Conservation (phyloP, 2,797 vertebrate species). For the Artibeus jamaicensis region DNA sequence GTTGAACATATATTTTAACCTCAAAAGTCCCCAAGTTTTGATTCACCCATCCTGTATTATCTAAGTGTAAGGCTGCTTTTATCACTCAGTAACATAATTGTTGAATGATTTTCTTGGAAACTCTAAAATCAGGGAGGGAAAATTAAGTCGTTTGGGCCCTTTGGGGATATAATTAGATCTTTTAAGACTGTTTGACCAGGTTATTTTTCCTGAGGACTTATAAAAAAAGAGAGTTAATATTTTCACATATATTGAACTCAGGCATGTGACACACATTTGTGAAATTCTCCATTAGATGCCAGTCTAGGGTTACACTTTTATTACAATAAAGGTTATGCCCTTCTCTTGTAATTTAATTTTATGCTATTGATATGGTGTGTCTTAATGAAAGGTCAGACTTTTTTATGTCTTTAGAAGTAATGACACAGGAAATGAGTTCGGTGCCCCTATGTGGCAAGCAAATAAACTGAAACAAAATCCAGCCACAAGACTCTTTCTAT, state of each 20-base stretch:
- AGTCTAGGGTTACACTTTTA: constrained; percentile 72
- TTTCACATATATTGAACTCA: constrained; percentile 76
- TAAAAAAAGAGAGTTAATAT: constrained; percentile 52
- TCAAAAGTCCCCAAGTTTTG: constrained; percentile 19
- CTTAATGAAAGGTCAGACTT: constrained; percentile 78
- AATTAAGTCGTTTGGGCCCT: constrained; percentile 67
- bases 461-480: constrained; percentile 68
- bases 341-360: constrained; percentile 78
- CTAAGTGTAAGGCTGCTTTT: constrained; percentile 77
- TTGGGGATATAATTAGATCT: constrained; percentile 80
- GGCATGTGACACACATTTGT: constrained; percentile 71
- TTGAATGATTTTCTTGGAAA: constrained; percentile 76
- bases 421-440: constrained; percentile 70
- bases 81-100: constrained; percentile 72
- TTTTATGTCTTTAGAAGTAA: constrained; percentile 79
- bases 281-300: constrained; percentile 67
- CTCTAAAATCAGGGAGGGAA: constrained; percentile 70
- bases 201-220: constrained; percentile 70
- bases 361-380: constrained; percentile 77
- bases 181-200: constrained; percentile 74
- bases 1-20: constrained; percentile 30
- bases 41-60: constrained; percentile 52
- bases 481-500: neutral
- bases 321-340: constrained; percentile 76
- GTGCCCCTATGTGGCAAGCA: constrained; percentile 61